Evolutionary conservation across 2,888 invertebrate species (phyloP).

Genomic region (Cryptus armator): DNA sequence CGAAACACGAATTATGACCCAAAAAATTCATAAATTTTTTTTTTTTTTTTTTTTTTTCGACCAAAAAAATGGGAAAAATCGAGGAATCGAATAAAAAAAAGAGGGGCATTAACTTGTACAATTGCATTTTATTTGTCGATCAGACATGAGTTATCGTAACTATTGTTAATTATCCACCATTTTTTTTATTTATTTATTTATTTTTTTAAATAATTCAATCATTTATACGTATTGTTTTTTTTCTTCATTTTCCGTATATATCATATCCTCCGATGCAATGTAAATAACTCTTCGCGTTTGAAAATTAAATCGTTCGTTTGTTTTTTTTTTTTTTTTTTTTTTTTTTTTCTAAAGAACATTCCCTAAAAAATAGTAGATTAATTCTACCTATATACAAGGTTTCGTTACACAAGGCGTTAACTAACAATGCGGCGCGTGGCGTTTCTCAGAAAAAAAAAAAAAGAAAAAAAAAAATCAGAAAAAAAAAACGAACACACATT

Average conservation of each 20-base stretch:
- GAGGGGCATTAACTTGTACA: slow-evolving; percentile 58
- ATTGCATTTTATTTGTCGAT: slow-evolving; percentile 67
- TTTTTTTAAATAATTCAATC: background rate
- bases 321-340: too few relatives aligned
- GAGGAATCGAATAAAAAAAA: background rate
- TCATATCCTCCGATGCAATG: slow-evolving; percentile 41
- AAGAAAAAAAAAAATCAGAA: background rate
- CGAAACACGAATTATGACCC: too few relatives aligned
- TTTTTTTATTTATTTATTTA: slow-evolving; percentile 24
- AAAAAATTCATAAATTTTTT: too few relatives aligned
- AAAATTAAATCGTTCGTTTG: slow-evolving; percentile 36
- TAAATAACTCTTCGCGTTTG: slow-evolving; percentile 47
- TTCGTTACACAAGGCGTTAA: slow-evolving; percentile 61
- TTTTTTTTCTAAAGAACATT: slow-evolving; percentile 48
- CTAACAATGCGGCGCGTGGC: slow-evolving; percentile 51
- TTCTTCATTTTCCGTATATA: slow-evolving; percentile 25
- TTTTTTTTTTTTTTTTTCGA: too few relatives aligned
- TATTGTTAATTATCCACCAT: slow-evolving; percentile 68
- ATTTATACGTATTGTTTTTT: slow-evolving; percentile 43
- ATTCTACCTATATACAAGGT: slow-evolving; percentile 68
- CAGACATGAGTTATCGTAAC: slow-evolving; percentile 64
- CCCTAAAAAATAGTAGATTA: slow-evolving; percentile 66
- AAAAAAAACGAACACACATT: slow-evolving; percentile 42
- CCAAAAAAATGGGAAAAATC: background rate
- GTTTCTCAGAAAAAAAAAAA: slow-evolving; percentile 7